A percentile compares a stretch with the other conserved stretches of the same genome.
Conservation (phyloP, 2,797 vertebrate species). For the Sandelia bainsii region DNA sequence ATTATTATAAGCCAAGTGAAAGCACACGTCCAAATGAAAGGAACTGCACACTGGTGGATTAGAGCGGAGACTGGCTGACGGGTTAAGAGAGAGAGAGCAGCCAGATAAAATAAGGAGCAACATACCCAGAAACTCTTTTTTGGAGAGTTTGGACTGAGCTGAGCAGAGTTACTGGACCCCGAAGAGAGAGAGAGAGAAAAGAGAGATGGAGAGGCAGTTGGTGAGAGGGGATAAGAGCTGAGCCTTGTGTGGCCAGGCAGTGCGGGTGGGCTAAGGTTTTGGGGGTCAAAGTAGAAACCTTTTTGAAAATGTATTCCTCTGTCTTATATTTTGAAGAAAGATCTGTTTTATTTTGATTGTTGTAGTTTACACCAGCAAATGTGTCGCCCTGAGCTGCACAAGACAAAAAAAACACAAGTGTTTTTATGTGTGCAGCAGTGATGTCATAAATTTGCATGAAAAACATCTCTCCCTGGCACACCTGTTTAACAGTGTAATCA, state of each 20-base stretch:
- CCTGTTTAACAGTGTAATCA: conserved; percentile 53
- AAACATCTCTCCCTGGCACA: conserved; percentile 42
- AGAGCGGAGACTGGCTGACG: conserved; percentile 60
- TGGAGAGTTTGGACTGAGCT: conserved; percentile 30
- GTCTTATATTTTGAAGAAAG: conserved; percentile 36
- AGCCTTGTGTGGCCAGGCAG: conserved; percentile 31
- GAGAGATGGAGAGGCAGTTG: conserved; percentile 26
- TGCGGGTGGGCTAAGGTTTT: conserved; percentile 75
- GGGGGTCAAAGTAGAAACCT: conserved; percentile 47
- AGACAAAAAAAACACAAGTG: neutral
- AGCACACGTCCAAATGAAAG: conserved; percentile 45
- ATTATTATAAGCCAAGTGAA: conserved; percentile 39
- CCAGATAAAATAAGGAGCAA: conserved; percentile 66
- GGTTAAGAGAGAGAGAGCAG: conserved; percentile 33
- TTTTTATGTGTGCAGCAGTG: conserved; percentile 11
- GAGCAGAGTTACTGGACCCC: conserved; percentile 47
- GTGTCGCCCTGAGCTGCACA: conserved; percentile 19
- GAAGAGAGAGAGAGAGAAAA: conserved; percentile 41
- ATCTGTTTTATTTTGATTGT: conserved; percentile 39
- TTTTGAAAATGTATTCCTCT: conserved; percentile 54
- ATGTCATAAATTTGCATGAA: conserved; percentile 45
- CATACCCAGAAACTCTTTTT: conserved; percentile 42
- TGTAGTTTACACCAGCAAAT: conserved; percentile 28
- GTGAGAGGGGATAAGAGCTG: conserved; percentile 14
- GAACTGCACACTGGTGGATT: conserved; percentile 52